These are phyloP conservation scores for Hybos culiciformis DNA, from an alignment of 2,888 invertebrate genomes.

Conservation along the genomic window DNA sequence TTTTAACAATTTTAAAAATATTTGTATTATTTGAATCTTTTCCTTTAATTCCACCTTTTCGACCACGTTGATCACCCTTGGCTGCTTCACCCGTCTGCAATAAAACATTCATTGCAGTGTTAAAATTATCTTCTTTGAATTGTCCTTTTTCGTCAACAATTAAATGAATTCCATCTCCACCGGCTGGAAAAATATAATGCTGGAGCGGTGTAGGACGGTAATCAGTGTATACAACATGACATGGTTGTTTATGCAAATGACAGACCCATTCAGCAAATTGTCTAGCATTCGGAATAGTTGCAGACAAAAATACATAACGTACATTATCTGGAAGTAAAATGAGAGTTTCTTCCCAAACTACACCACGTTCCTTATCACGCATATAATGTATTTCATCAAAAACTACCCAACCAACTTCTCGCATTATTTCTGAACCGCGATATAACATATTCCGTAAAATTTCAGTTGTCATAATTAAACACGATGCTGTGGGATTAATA, in stretches of 20 bases:
- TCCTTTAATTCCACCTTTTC: conserved; percentile 56
- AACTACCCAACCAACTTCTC: conserved; percentile 99
- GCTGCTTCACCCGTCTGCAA: conserved; percentile 69
- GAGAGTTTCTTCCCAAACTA: conserved; percentile 95
- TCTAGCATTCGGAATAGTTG: conserved; percentile 96
- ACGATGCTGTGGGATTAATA: conserved; percentile 94
- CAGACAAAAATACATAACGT: conserved; percentile 96
- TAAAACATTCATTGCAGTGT: conserved; percentile 88
- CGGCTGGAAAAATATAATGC: conserved; percentile 95
- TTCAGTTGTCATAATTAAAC: conserved; percentile 99
- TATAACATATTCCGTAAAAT: conserved; percentile 98
- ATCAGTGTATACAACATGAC: conserved; percentile 98
- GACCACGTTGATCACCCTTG: conserved; percentile 66
- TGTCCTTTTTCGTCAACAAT: conserved; percentile 91
- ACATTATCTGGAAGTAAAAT: conserved; percentile 95
- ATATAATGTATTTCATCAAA: conserved; percentile 99
- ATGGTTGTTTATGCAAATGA: conserved; percentile 88
- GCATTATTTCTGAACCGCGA: conserved; percentile 94
- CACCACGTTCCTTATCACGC: conserved; percentile 98
- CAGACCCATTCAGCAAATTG: conserved; percentile 94
- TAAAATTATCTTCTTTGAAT: conserved; percentile 96
- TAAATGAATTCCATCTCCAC: conserved; percentile 90
- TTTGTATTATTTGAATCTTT: conserved; percentile 56
- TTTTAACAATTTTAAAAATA: conserved; percentile 94
- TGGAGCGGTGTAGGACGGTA: conserved; percentile 94